A percentile compares a stretch with the other conserved stretches of the same genome.
These are phyloP conservation scores for Polypterus senegalus DNA, from an alignment of 2,113 vertebrate genomes.

Conservation along the genomic window DNA sequence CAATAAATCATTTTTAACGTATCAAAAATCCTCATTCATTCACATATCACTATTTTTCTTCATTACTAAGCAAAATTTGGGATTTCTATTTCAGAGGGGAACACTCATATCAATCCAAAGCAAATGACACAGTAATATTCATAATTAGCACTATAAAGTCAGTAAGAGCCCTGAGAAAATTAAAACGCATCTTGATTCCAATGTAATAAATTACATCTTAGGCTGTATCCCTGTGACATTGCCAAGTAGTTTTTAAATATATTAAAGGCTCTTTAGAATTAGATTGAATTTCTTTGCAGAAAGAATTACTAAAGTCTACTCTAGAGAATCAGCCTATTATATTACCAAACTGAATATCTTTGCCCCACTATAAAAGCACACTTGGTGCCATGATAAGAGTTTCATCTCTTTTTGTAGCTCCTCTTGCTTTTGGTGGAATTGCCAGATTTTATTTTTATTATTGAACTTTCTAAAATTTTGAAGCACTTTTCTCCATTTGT, in stretches of 20 bases:
- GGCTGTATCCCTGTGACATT: slow-evolving; percentile 46
- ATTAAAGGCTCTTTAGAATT: slow-evolving; percentile 39
- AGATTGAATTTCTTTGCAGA: slow-evolving; percentile 23
- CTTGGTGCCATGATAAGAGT: too few relatives aligned
- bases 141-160: slow-evolving; percentile 68
- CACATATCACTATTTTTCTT: slow-evolving; percentile 56
- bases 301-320: slow-evolving; percentile 22
- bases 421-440: too few relatives aligned
- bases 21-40: slow-evolving; percentile 19
- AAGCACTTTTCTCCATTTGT: too few relatives aligned
- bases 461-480: too few relatives aligned
- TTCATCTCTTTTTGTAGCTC: too few relatives aligned
- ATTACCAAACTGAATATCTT: too few relatives aligned
- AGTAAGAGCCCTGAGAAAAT: slow-evolving; percentile 54
- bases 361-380: too few relatives aligned
- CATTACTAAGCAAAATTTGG: slow-evolving; percentile 57
- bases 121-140: slow-evolving; percentile 60
- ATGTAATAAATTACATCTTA: slow-evolving; percentile 46
- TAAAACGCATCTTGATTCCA: slow-evolving; percentile 50
- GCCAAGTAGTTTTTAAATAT: slow-evolving; percentile 49
- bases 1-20: slow-evolving; percentile 51
- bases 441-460: too few relatives aligned
- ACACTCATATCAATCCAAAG: slow-evolving; percentile 40
- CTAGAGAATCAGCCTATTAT: too few relatives aligned
- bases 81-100: slow-evolving; percentile 45